These are phyloP conservation scores for Pogonocichla stellata DNA, from an alignment of 2,113 vertebrate genomes.

Conservation along the genomic window DNA sequence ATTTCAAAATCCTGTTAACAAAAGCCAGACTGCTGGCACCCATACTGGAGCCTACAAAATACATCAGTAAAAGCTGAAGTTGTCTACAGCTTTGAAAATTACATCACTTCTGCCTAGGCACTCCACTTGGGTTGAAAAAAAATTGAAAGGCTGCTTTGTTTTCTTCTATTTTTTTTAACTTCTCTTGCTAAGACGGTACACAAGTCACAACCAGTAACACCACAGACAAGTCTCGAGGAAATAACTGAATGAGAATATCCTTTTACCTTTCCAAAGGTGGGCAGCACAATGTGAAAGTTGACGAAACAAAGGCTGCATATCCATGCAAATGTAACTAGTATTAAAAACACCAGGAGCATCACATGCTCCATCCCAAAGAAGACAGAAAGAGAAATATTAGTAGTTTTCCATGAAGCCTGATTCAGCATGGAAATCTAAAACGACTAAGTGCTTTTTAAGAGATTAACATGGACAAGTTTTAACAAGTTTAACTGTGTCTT, in stretches of 20 bases:
- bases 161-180: background rate
- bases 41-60: background rate
- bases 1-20: background rate
- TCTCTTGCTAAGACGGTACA: background rate
- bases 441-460: background rate
- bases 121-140: background rate
- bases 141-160: background rate
- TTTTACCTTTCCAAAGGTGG: background rate
- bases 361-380: background rate
- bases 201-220: background rate
- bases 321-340: background rate
- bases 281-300: background rate
- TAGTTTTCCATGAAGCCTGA: background rate
- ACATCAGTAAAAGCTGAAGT: background rate
- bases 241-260: background rate
- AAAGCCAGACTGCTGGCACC: background rate
- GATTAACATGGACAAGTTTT: background rate
- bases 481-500: background rate
- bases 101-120: background rate
- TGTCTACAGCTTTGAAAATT: background rate
- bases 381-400: background rate
- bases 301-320: background rate
- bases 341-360: accelerated
- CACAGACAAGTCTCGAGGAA: background rate
- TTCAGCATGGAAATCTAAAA: background rate